Evolutionary conservation across 53 echinoderm and acorn worm genomes (phyloP), one percentile per base, ranked within the genome.

Genomic region (Temnopleurus reevesii): DNA sequence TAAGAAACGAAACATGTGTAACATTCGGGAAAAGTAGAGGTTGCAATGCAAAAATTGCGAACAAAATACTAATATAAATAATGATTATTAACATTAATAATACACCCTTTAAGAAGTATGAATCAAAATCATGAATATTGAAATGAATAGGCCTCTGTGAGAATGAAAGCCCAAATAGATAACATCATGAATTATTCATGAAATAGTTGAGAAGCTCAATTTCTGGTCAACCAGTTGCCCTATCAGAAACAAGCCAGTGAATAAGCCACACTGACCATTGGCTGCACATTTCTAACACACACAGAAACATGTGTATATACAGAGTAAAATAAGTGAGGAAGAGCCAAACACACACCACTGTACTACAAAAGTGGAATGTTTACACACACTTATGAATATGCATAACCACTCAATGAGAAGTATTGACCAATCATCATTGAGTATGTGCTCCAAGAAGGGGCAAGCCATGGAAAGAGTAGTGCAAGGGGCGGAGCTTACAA

Each of bases 341-440:
- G 5, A 83, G n/a, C 7, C 71, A 31, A 29, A 31, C 83, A 83
- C 82, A 81, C 44, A 44, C n/a, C n/a, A n/a, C n/a, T 9, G 6
- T 19, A 81, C 51, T 55, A 19, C 24, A 81, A 9, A 49, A 77
- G 77, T 31, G 34, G 12, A 5, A 55, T 33, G 55, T 31, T 10
- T 21, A 3, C 23, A 34, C 60, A 59, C 35, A 80, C 29, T 55
- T 31, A 83, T 83, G 55, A 83, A 83, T 83, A 83, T 83, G 53
- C 55, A 83, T 83, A 12, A 47, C 1, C 46, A 26, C 28, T 27
- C 0, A 29, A 27, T 28, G 51, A 5, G 55, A 83, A 83, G 83
- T 83, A 83, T 83, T 83, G 83, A n/a, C 83, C 83, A 83, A 83
- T 83, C 83, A 55, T 6, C 33, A 4, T 34, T 31, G 35, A 55